Percentiles rank a stretch among this genome's conserved stretches.
phyloP scores from a whole-genome alignment of 2,113 vertebrate genomes.

The Laticauda colubrina region DNA sequence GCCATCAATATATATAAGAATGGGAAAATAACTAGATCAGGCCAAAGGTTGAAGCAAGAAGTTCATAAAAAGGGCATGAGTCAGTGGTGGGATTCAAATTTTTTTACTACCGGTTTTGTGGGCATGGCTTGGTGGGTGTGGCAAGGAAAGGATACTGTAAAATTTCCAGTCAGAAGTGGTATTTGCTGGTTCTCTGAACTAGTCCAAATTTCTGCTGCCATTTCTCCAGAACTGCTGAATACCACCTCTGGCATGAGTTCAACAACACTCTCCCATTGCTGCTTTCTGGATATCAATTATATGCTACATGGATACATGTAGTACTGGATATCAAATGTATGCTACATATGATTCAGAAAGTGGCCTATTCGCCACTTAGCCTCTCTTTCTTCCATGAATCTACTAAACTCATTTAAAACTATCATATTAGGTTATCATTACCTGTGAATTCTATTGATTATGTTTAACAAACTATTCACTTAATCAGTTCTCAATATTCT shows the following conservation, averaged over 20 bases:
- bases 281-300: not conserved
- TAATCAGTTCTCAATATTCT: not conserved
- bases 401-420: not conserved
- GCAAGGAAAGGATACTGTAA: too few relatives aligned
- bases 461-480: not conserved
- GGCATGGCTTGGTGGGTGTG: too few relatives aligned
- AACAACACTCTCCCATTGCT: not conserved
- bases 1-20: not conserved
- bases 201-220: too few relatives aligned
- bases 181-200: too few relatives aligned
- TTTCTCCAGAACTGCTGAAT: too few relatives aligned
- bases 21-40: not conserved
- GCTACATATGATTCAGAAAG: not conserved
- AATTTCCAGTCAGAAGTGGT: too few relatives aligned
- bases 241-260: not conserved
- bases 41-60: not conserved
- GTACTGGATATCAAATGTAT: not conserved
- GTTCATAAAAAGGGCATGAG: not conserved
- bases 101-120: too few relatives aligned
- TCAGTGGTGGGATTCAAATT: too few relatives aligned
- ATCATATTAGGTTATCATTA: not conserved
- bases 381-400: not conserved
- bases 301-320: not conserved
- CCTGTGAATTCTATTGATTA: not conserved
- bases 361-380: not conserved